These are phyloP conservation scores for Mylabris phalerata DNA, from an alignment of 1,140 invertebrate species.

Conservation along the genomic window DNA sequence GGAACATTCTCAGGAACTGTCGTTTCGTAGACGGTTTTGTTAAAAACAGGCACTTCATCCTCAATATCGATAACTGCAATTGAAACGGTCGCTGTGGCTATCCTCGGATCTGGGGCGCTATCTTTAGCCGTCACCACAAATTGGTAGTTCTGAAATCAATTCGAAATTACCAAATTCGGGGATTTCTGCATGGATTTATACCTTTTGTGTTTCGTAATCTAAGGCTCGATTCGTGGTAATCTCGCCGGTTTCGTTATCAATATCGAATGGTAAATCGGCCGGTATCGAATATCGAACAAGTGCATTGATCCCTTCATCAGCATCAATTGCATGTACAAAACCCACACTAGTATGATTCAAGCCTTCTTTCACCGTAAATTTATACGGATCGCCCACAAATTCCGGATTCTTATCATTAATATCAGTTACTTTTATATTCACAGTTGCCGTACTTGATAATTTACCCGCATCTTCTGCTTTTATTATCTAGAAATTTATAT, in stretches of 20 bases:
- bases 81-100: slow-evolving; percentile 80
- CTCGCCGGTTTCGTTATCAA: slow-evolving; percentile 72
- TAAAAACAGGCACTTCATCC: slow-evolving; percentile 79
- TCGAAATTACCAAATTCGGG: neutral
- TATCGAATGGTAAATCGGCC: slow-evolving; percentile 66
- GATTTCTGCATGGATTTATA: slow-evolving; percentile 32
- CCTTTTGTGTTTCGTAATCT: slow-evolving; percentile 77
- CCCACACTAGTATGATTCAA: slow-evolving; percentile 61
- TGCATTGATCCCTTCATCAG: slow-evolving; percentile 66
- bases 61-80: slow-evolving; percentile 71
- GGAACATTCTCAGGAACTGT: slow-evolving; percentile 76
- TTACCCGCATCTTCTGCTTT: slow-evolving; percentile 81
- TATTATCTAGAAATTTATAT: slow-evolving; percentile 51
- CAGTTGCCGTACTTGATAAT: slow-evolving; percentile 69
- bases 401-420: slow-evolving; percentile 86
- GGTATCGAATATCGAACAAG: slow-evolving; percentile 65
- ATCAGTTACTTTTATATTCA: slow-evolving; percentile 83
- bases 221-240: slow-evolving; percentile 67
- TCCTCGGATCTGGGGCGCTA: slow-evolving; percentile 72
- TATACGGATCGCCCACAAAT: slow-evolving; percentile 70
- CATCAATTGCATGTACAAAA: slow-evolving; percentile 73
- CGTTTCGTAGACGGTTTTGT: slow-evolving; percentile 62
- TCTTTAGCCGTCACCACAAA: slow-evolving; percentile 86
- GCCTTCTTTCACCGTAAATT: slow-evolving; percentile 78
- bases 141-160: slow-evolving; percentile 53